These are phyloP conservation scores for Plotosus lineatus DNA, from an alignment of 2,113 vertebrate species.

Conservation along the genomic window DNA sequence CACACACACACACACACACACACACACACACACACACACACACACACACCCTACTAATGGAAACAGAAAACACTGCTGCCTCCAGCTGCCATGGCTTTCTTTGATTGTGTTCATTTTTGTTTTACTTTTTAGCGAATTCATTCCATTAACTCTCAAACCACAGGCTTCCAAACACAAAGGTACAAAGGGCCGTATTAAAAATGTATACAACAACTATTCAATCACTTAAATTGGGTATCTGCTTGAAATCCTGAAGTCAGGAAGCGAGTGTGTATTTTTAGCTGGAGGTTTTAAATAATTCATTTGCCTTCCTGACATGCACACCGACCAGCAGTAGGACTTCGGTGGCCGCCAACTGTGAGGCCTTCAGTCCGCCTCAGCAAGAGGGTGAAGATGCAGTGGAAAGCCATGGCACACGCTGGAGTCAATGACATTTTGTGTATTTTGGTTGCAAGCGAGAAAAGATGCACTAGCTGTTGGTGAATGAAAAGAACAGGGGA, in stretches of 20 bases:
- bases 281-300: conserved; percentile 59
- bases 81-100: conserved; percentile 65
- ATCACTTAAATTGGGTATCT: conserved; percentile 38
- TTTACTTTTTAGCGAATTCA: not conserved
- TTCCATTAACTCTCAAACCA: not conserved
- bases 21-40: conserved; percentile 58
- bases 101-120: conserved; percentile 19
- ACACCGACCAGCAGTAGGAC: conserved; percentile 41
- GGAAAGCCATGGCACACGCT: conserved; percentile 66
- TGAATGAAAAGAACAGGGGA: conserved; percentile 62
- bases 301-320: conserved; percentile 44
- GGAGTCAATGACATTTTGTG: conserved; percentile 67
- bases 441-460: conserved; percentile 60
- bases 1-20: conserved; percentile 61
- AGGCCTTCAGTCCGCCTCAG: conserved; percentile 40
- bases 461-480: conserved; percentile 69
- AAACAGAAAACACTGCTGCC: conserved; percentile 67
- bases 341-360: not conserved
- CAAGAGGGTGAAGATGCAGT: conserved; percentile 31
- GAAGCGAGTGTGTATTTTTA: conserved; percentile 55
- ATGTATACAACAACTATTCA: conserved; percentile 39
- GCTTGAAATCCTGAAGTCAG: conserved; percentile 45
- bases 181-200: not conserved
- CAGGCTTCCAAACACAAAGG: not conserved
- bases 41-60: conserved; percentile 66